Conservation (phyloP, 2,888 invertebrate genomes). For the Mystacides longicornis region DNA sequence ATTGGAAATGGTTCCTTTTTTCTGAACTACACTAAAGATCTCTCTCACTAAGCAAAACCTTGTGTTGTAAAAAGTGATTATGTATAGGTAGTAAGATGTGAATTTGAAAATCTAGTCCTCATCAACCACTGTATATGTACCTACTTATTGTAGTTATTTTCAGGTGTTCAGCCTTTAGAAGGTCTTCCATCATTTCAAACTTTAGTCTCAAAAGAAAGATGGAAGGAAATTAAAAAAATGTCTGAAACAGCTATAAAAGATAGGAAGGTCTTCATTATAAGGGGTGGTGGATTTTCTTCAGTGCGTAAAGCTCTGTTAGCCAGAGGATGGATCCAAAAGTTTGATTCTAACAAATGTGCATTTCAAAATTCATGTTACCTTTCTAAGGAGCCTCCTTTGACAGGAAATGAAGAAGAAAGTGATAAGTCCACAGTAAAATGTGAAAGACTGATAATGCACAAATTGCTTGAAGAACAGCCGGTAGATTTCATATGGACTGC, state of each 20-base stretch:
- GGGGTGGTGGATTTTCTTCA: constrained; percentile 65
- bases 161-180: constrained; percentile 37
- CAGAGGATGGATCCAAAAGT: constrained; percentile 69
- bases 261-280: constrained; percentile 61
- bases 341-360: constrained; percentile 34
- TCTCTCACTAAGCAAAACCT: no score
- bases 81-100: no score
- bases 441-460: constrained; percentile 62
- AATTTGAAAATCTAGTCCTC: no score
- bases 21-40: no score
- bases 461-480: constrained; percentile 70
- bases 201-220: constrained; percentile 58
- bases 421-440: constrained; percentile 27
- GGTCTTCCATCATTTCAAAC: constrained; percentile 44
- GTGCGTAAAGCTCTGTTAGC: constrained; percentile 60
- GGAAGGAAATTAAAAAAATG: constrained; percentile 55
- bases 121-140: no score
- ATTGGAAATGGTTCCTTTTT: no score
- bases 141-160: no score
- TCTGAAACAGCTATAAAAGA: constrained; percentile 60
- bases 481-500: constrained; percentile 90
- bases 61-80: no score
- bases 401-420: constrained; percentile 4
- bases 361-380: constrained; percentile 11
- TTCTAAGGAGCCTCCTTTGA: constrained; percentile 5